A percentile compares a stretch with the other conserved stretches of the same genome.
phyloP scores from a whole-genome alignment of 2,888 invertebrate species.

The Punctoribates punctum region DNA sequence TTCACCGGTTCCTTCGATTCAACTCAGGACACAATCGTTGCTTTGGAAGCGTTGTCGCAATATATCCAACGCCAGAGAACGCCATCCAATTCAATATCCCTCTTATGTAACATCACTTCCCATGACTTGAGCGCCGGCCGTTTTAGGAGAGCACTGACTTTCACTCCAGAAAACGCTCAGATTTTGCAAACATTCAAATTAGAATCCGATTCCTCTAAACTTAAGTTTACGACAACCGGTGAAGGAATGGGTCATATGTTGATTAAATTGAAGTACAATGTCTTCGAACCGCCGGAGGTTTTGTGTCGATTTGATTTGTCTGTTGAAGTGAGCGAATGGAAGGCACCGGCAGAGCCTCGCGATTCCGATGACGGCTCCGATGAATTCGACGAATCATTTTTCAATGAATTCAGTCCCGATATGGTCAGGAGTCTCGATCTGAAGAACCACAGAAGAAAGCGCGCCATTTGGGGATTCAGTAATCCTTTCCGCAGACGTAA shows the following conservation, averaged over 20 bases:
- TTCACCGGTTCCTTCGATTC: conserved; percentile 53
- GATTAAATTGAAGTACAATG: conserved; percentile 48
- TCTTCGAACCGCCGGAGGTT: conserved; percentile 44
- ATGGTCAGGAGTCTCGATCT: not conserved
- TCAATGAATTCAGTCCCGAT: not conserved
- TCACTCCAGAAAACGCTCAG: conserved; percentile 49
- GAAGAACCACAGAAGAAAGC: not conserved
- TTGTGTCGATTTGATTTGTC: conserved; percentile 45
- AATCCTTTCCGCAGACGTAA: not conserved
- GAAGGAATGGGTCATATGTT: conserved; percentile 48
- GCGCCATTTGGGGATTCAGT: not conserved
- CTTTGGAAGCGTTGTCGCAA: conserved; percentile 52
- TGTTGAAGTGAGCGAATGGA: conserved; percentile 43
- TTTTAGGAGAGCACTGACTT: conserved; percentile 47
- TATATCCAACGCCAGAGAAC: conserved; percentile 14
- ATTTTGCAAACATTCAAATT: conserved; percentile 49
- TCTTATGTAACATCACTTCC: conserved; percentile 45
- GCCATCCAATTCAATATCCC: conserved; percentile 45
- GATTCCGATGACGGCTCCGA: not conserved
- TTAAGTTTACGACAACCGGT: conserved; percentile 47
- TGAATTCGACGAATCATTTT: not conserved
- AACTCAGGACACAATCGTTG: conserved; percentile 53
- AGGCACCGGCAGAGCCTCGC: conserved; percentile 1
- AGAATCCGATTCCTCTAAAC: conserved; percentile 18
- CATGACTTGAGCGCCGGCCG: conserved; percentile 44